Evolutionary conservation across 2,888 invertebrate species (phyloP).

Genomic region (Deilephila elpenor): DNA sequence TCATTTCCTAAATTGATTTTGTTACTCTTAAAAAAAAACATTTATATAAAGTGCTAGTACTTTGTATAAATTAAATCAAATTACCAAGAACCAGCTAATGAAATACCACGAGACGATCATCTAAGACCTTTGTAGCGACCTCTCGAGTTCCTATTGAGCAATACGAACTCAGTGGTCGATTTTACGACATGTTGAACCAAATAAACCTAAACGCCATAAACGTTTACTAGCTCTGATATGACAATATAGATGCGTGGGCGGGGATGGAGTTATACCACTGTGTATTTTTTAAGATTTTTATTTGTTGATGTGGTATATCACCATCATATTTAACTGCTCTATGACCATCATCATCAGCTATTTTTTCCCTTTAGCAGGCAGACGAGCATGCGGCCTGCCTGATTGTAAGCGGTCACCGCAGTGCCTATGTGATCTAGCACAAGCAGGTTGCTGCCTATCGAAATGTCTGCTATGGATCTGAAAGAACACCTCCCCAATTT

Average conservation of each 20-base stretch:
- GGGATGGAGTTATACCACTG: constrained; percentile 46
- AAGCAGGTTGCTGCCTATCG: no score
- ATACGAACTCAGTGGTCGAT: constrained; percentile 8
- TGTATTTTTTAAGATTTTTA: neutral
- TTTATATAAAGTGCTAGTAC: neutral
- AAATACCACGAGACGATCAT: neutral
- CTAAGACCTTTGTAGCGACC: constrained; percentile 4
- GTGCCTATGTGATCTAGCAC: no score
- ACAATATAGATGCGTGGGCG: constrained; percentile 54
- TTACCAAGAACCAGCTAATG: constrained; percentile 6
- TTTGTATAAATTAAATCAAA: neutral
- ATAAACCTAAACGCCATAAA: constrained; percentile 61
- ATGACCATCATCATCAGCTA: no score
- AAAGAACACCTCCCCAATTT: no score
- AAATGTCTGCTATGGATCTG: no score
- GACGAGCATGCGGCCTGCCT: no score
- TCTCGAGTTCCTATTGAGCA: constrained; percentile 7
- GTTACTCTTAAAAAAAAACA: neutral
- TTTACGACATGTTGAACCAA: constrained; percentile 43
- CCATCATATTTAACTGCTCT: no score
- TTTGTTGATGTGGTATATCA: neutral
- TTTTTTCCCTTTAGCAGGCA: no score
- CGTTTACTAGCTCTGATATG: constrained; percentile 53
- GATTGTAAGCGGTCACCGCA: no score
- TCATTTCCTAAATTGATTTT: no score